These are phyloP conservation scores for Vanessa cardui DNA, from an alignment of 2,888 invertebrate genomes.

Conservation along the genomic window DNA sequence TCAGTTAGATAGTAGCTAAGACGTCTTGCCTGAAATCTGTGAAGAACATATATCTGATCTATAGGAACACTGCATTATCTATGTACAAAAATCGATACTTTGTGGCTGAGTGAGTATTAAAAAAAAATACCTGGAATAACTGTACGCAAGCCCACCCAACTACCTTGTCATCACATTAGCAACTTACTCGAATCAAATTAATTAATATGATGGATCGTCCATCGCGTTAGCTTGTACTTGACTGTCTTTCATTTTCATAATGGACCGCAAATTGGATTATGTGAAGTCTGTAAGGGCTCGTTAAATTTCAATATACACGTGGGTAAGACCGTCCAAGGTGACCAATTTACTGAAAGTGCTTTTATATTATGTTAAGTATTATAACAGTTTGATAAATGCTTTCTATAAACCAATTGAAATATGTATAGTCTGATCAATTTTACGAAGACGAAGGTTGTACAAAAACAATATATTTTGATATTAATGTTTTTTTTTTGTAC, in stretches of 20 bases:
- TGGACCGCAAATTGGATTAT: slow-evolving; percentile 44
- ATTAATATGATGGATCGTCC: slow-evolving; percentile 43
- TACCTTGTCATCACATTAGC: slow-evolving; percentile 37
- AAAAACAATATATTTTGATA: too few relatives aligned
- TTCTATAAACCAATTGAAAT: slow-evolving; percentile 2
- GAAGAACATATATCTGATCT: too few relatives aligned
- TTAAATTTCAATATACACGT: slow-evolving; percentile 39
- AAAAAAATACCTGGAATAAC: background rate
- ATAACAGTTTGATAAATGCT: background rate
- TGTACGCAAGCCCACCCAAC: slow-evolving; percentile 9
- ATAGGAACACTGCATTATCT: too few relatives aligned
- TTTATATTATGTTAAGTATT: slow-evolving; percentile 26
- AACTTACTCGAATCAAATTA: slow-evolving; percentile 39
- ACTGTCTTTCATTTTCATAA: slow-evolving; percentile 43
- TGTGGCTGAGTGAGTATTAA: too few relatives aligned
- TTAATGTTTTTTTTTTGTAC: too few relatives aligned
- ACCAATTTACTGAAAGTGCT: slow-evolving; percentile 33
- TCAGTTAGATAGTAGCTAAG: too few relatives aligned
- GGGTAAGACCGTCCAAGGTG: slow-evolving; percentile 21
- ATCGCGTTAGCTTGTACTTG: slow-evolving; percentile 35
- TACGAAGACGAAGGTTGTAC: too few relatives aligned
- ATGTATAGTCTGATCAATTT: too few relatives aligned
- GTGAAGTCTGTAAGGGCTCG: slow-evolving; percentile 42
- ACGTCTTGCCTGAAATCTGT: too few relatives aligned
- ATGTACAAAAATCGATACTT: too few relatives aligned